Percentiles rank a stretch among this genome's conserved stretches.
phyloP scores from a whole-genome alignment of 2,113 vertebrate species.

The Strix uralensis region DNA sequence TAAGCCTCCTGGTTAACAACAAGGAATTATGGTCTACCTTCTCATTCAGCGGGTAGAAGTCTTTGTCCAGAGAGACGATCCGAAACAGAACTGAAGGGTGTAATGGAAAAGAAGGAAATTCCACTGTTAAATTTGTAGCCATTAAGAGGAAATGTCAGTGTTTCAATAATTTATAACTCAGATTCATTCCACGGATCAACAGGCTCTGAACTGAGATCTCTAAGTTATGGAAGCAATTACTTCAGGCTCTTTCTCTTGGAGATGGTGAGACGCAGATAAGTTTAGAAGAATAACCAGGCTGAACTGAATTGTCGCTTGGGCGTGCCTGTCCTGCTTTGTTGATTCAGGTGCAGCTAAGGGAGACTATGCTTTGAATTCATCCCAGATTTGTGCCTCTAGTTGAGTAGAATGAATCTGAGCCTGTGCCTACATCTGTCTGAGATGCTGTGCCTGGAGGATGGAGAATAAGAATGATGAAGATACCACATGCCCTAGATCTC shows the following conservation, averaged over 20 bases:
- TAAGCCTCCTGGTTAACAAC: neutral
- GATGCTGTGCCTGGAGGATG: neutral
- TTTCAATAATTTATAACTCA: neutral
- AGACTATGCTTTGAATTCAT: neutral
- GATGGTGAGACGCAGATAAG: neutral
- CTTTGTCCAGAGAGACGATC: conserved; percentile 68
- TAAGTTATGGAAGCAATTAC: neutral
- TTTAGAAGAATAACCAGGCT: neutral
- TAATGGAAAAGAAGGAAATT: neutral
- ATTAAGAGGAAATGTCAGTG: neutral
- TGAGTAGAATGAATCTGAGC: neutral
- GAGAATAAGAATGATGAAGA: neutral
- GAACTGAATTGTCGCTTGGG: neutral
- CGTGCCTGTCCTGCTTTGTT: neutral
- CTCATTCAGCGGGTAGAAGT: conserved; percentile 66
- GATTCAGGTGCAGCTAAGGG: neutral
- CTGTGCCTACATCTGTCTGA: neutral
- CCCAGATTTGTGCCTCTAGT: neutral
- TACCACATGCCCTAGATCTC: neutral
- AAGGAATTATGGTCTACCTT: conserved; percentile 62
- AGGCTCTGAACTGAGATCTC: neutral
- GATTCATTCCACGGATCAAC: neutral
- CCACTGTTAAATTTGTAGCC: neutral
- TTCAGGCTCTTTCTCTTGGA: neutral
- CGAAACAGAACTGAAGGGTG: conserved; percentile 68